Conservation (phyloP, 2,797 vertebrate genomes). For the Tolypeutes matacus region DNA sequence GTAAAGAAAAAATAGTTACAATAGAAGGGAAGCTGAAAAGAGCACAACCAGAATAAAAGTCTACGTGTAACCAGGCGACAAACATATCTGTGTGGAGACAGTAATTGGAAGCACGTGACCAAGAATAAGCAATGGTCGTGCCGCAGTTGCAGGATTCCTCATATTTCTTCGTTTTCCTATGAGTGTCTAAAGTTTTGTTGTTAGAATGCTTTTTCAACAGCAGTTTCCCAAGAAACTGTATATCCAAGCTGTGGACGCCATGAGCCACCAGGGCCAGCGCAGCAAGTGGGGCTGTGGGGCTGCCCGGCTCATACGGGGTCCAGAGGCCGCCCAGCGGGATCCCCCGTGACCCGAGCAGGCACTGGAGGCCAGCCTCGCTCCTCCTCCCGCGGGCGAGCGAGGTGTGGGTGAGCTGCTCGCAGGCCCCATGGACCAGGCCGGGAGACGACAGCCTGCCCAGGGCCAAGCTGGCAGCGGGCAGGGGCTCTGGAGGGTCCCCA, state of each 20-base stretch:
- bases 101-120: not conserved
- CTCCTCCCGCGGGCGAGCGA: no score
- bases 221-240: not conserved
- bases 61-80: no score
- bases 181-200: not conserved
- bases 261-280: not conserved
- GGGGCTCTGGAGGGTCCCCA: no score
- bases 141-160: not conserved
- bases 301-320: no score
- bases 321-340: rapidly evolving
- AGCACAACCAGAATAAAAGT: no score
- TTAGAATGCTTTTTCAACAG: not conserved
- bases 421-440: no score
- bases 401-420: not conserved
- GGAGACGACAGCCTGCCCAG: no score
- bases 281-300: no score
- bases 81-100: not conserved
- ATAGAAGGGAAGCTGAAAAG: not conserved
- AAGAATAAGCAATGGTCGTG: not conserved
- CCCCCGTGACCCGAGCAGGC: not conserved
- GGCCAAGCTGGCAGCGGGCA: no score
- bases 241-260: not conserved
- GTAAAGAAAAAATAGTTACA: not conserved
- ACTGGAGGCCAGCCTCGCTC: no score
- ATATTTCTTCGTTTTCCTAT: no score